Base-by-base conservation (phyloP, 2,888 invertebrate species). In the Trichopoda pennipes region DNA sequence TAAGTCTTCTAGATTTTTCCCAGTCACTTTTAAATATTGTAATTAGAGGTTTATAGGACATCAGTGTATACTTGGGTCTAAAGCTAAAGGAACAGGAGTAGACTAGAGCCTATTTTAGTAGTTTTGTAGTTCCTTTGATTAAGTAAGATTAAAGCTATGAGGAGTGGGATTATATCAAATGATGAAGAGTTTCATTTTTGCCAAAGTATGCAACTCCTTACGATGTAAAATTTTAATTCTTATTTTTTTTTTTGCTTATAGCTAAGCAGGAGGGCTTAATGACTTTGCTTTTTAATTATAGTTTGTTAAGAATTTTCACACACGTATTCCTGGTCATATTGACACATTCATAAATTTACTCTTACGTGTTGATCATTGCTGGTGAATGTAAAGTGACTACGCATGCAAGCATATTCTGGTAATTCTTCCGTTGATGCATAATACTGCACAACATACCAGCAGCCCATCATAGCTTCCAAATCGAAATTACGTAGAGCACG, bases 381-480 rank as follows among this genome's bases (percentile, higher is more conserved):
- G 77, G 90, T 89, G 85, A 90, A 90, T 78, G 88, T 87, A 75
- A 91, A 91, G 81, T 89, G 87, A 66, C 96, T 95, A 84, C 94
- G 92, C 97, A 97, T 97, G 88, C 97, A 97, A 87, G 95, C 94
- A 90, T 97, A 97, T 7, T 95, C 94, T 10, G 96, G 92, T 3
- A 95, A 94, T 91, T 97, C 97, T 90, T 97, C 97, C 0, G 95
- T 96, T 88, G 96, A 96, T 2, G 97, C 96, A 88, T 96, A 97
- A 91, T 97, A 97, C 88, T 97, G 96, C 19, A 96, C 95, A 55
- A 97, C 95, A 91, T 93, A 96, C 97, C 97, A 97, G 84, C 93
- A 93, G 12, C 97, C 96, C 86, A 96, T 92, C 92, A 97, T 96
- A 92, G 94, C 93, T 85, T 94, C 92, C 86, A 96, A 92, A 92